These are phyloP conservation scores for Eulemur coronatus DNA, from an alignment of 2,797 vertebrate genomes.

Conservation along the genomic window DNA sequence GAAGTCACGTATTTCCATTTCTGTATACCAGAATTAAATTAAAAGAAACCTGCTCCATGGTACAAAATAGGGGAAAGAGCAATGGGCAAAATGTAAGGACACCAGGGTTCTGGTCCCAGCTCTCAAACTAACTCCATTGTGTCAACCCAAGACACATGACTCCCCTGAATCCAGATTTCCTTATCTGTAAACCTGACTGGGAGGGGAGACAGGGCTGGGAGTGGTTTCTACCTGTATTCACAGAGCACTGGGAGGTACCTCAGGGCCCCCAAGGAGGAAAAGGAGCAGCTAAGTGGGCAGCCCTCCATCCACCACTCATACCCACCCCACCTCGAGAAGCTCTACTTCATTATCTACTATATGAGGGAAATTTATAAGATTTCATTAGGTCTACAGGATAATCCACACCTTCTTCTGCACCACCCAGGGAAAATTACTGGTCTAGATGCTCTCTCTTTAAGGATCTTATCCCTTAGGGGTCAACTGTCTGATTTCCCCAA, in stretches of 20 bases:
- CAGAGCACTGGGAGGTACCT: neutral
- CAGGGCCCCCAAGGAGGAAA: neutral
- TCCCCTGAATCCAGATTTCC: neutral
- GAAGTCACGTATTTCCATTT: neutral
- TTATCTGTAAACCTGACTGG: neutral
- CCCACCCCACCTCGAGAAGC: neutral
- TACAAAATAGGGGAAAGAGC: neutral
- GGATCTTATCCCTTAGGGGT: neutral
- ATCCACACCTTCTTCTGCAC: neutral
- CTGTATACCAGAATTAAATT: neutral
- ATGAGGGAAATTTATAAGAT: neutral
- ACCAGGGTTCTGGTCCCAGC: neutral
- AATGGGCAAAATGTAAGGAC: neutral
- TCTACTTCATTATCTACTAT: neutral
- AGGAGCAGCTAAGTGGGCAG: neutral
- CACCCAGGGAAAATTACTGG: neutral
- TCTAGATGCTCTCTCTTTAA: conserved; percentile 6
- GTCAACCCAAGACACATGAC: neutral
- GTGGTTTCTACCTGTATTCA: neutral
- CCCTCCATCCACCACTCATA: neutral
- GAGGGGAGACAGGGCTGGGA: neutral
- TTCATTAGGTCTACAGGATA: neutral
- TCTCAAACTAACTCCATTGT: neutral
- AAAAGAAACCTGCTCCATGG: neutral
- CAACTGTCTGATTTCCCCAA: neutral